Evolutionary conservation across 2,113 vertebrate species (phyloP).

Genomic region (Rattus rattus): DNA sequence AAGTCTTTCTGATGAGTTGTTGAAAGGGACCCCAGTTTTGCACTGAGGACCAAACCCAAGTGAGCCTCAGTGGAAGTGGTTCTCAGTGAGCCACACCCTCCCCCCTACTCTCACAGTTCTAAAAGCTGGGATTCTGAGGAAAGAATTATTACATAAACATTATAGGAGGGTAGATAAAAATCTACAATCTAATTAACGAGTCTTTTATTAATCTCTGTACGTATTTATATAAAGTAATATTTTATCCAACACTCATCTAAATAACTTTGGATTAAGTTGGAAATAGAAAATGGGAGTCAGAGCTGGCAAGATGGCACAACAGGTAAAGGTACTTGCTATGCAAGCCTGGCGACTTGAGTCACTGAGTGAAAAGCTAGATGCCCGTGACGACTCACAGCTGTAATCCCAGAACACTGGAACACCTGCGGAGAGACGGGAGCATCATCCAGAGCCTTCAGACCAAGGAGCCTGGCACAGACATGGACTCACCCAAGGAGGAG

Average conservation of each 20-base stretch:
- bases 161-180: background rate
- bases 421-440: background rate
- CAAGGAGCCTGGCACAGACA: background rate
- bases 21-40: background rate
- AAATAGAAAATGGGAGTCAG: background rate
- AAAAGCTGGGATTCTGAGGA: background rate
- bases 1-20: background rate
- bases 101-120: background rate
- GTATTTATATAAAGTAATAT: background rate
- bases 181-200: background rate
- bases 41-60: too few species aligned
- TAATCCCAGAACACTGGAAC: background rate
- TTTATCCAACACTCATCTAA: constrained; percentile 29
- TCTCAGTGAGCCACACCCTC: background rate
- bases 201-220: background rate
- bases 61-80: background rate
- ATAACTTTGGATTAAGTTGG: background rate
- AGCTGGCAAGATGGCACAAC: background rate
- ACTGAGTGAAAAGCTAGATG: background rate
- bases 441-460: background rate
- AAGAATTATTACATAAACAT: background rate
- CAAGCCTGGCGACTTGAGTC: background rate
- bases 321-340: background rate
- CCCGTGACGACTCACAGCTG: background rate
- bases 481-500: background rate